Conservation (phyloP, 2,113 vertebrate species). For the Hydropotes inermis region DNA sequence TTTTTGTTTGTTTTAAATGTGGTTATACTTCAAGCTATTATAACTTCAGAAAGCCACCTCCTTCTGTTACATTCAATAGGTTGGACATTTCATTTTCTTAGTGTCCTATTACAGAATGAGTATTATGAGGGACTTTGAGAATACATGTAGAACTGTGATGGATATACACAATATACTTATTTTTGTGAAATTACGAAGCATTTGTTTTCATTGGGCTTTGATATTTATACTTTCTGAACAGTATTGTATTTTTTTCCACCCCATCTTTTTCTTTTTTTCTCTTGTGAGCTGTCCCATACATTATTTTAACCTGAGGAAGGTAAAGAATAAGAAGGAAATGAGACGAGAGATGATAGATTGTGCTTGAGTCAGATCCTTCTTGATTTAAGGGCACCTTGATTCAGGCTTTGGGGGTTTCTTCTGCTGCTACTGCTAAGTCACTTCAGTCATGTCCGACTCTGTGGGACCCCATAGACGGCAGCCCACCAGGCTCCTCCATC, state of each 20-base stretch:
- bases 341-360: not conserved
- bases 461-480: too few species aligned
- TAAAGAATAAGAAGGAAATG: not conserved
- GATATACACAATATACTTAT: not conserved
- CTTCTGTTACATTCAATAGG: not conserved
- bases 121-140: not conserved
- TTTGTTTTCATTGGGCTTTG: not conserved
- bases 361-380: not conserved
- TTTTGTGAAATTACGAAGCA: not conserved
- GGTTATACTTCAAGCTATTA: not conserved
- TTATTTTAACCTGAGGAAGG: not conserved
- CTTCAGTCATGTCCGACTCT: too few species aligned
- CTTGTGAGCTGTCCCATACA: not conserved
- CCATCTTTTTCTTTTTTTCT: not conserved
- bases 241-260: not conserved
- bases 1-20: not conserved
- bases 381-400: not conserved
- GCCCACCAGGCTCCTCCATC: too few species aligned
- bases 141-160: not conserved
- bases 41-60: not conserved
- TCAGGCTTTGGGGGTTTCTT: not conserved
- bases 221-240: not conserved
- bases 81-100: not conserved
- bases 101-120: not conserved
- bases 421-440: too few species aligned